Conservation (phyloP, 2,113 vertebrate species). For the Hippocampus zosterae region DNA sequence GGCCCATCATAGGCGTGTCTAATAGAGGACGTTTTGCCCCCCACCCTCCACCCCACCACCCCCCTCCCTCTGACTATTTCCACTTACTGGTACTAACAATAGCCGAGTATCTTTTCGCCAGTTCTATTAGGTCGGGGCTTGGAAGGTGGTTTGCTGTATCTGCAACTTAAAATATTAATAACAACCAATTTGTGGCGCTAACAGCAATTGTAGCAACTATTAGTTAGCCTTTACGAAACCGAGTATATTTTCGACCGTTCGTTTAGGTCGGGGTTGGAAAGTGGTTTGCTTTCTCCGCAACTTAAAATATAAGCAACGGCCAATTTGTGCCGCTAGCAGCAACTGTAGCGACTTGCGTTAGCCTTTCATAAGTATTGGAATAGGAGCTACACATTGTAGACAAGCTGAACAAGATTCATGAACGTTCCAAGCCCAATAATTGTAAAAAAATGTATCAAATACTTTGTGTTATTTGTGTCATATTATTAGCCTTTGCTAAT, state of each 20-base stretch:
- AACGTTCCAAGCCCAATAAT: background rate
- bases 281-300: background rate
- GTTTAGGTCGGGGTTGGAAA: background rate
- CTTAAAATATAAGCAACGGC: background rate
- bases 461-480: background rate
- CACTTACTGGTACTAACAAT: slow-evolving; percentile 29
- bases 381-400: background rate
- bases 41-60: too few species aligned
- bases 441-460: background rate
- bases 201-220: background rate
- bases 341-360: background rate
- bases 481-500: background rate
- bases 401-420: background rate
- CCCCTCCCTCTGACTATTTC: slow-evolving; percentile 33
- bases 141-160: background rate
- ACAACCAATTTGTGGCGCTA: background rate
- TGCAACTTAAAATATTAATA: background rate
- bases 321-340: background rate
- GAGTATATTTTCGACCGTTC: background rate
- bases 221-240: background rate
- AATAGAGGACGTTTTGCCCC: slow-evolving; percentile 45
- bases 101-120: background rate
- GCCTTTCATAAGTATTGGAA: background rate
- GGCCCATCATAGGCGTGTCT: slow-evolving; percentile 47
- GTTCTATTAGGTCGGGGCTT: background rate